Conservation (phyloP, 2,113 vertebrate species). For the Acrocephalus kingi region DNA sequence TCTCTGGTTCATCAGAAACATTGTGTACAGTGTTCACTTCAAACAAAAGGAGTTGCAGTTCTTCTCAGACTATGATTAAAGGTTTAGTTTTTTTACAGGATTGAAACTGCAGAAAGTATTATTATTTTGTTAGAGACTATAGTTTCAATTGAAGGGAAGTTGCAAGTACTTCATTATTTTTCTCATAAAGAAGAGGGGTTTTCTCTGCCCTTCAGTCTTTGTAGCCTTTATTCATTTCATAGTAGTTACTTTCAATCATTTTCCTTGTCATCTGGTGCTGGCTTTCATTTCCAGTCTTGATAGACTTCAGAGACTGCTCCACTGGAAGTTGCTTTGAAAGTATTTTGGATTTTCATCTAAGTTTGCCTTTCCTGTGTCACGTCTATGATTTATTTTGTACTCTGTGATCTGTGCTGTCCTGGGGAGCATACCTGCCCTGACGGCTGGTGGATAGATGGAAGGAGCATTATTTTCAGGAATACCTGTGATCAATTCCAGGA, state of each 20-base stretch:
- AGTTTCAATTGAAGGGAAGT: background rate
- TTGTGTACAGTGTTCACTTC: background rate
- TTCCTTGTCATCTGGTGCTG: background rate
- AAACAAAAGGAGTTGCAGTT: background rate
- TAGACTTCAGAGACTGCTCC: conserved; percentile 12
- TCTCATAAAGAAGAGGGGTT: background rate
- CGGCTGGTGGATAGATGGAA: background rate
- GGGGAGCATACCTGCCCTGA: background rate
- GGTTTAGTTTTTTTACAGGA: background rate
- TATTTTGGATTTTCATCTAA: background rate
- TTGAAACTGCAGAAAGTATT: background rate
- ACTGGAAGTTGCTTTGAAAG: conserved; percentile 29
- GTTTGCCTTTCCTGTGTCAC: background rate
- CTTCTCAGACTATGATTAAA: background rate
- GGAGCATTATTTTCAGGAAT: background rate
- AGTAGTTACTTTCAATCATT: background rate
- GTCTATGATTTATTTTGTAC: background rate
- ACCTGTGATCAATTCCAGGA: background rate
- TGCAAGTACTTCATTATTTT: background rate
- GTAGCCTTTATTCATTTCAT: background rate
- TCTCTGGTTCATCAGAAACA: background rate
- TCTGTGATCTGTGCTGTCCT: background rate
- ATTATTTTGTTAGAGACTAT: background rate
- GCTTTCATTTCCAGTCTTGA: conserved; percentile 37
- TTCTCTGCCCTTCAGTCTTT: background rate